A percentile compares a stretch with the other conserved stretches of the same genome.
phyloP scores from a whole-genome alignment of 2,113 vertebrate genomes.

The Tachycineta bicolor region DNA sequence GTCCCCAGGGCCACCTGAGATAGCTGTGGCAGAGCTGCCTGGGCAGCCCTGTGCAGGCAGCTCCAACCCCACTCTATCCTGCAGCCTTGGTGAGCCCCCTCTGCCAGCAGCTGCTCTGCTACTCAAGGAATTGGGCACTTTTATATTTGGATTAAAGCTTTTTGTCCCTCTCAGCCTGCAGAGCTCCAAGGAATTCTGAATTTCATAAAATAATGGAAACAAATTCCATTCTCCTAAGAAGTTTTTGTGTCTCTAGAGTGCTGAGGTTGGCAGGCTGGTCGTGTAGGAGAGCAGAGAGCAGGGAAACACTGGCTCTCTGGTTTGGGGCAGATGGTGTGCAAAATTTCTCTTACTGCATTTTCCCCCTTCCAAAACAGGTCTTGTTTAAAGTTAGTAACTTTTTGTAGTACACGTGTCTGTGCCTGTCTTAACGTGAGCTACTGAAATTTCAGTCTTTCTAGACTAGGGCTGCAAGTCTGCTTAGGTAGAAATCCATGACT shows the following conservation, averaged over 20 bases:
- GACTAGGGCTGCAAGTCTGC: not conserved
- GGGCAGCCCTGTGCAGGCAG: not conserved
- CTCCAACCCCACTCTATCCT: no score
- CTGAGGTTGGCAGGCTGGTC: not conserved
- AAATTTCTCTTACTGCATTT: not conserved
- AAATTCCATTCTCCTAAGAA: not conserved
- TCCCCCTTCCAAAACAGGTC: not conserved
- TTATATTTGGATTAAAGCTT: not conserved
- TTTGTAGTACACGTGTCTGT: not conserved
- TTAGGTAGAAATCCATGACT: not conserved
- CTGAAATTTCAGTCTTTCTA: not conserved
- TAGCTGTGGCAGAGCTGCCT: not conserved
- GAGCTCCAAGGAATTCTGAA: not conserved
- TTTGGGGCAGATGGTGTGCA: not conserved
- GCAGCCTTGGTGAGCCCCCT: not conserved
- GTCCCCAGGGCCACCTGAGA: not conserved
- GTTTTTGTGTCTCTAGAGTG: not conserved
- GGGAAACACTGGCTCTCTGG: not conserved
- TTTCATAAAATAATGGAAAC: not conserved
- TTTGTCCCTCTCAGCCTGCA: not conserved
- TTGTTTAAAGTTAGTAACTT: not conserved
- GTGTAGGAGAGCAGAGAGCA: not conserved
- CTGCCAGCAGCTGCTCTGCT: not conserved
- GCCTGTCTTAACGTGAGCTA: accelerated
- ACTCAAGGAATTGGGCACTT: not conserved